These are phyloP conservation scores for Dynastes maya DNA, from an alignment of 2,888 invertebrate genomes.

Conservation along the genomic window DNA sequence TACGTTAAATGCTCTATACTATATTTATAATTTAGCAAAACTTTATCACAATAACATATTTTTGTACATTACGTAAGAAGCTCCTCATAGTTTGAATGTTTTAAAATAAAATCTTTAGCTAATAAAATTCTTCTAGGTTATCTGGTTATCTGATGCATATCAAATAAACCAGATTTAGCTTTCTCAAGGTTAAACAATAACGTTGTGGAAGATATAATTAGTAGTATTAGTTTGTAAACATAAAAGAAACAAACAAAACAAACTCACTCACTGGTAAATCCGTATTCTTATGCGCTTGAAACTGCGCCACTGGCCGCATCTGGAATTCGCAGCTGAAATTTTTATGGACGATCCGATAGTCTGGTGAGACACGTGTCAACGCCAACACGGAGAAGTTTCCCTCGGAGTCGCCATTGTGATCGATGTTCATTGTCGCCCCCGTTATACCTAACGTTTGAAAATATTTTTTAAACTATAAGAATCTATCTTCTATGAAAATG, in stretches of 20 bases:
- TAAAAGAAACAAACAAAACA: constrained; percentile 27
- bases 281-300: constrained; percentile 74
- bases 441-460: constrained; percentile 83
- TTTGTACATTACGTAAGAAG: too few relatives aligned
- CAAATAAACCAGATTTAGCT: too few relatives aligned
- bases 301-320: constrained; percentile 89
- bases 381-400: constrained; percentile 97
- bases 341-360: constrained; percentile 68
- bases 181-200: constrained; percentile 3
- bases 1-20: too few relatives aligned
- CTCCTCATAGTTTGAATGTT: too few relatives aligned
- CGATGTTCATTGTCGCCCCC: constrained; percentile 93
- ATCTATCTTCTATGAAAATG: too few relatives aligned
- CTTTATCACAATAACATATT: too few relatives aligned
- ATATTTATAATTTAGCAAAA: too few relatives aligned
- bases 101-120: too few relatives aligned
- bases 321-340: constrained; percentile 82
- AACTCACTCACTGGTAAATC: constrained; percentile 84
- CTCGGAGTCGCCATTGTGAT: constrained; percentile 95
- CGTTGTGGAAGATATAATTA: not conserved
- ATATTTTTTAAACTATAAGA: constrained; percentile 9
- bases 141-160: too few relatives aligned
- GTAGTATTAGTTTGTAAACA: not conserved
- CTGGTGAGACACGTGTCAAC: constrained; percentile 71
- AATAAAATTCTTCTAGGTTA: too few relatives aligned